Evolutionary conservation across 2,888 invertebrate species (phyloP), one percentile per base, ranked within the genome.

Genomic region (Spatulosminthurus flaviceps): DNA sequence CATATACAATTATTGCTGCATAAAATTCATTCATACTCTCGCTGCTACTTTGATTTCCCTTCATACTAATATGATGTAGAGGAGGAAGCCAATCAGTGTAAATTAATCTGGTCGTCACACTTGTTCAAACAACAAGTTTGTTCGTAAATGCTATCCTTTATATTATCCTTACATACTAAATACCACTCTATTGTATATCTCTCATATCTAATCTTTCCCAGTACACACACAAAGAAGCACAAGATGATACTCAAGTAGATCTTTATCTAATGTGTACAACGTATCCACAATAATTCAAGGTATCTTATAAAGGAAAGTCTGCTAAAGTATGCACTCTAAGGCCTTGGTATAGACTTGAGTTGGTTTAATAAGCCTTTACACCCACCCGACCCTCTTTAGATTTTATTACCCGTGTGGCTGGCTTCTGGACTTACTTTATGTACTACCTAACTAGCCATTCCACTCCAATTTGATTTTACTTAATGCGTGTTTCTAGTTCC

Each of bases 31-130:
- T 51, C 51, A 51, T 51, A 7, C 9, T 34, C 34, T 34, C 9
- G 41, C 13, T 41, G 2, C 51, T 51, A 4, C 51, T 51, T 19
- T 51, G 51, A 51, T 51, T 51, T 51, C 51, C n/a, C 51, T 51
- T 51, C 5, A 51, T 51, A 51, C 51, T 51, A 51, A 51, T 51
- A 51, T 51, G 51, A 51, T 51, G 51, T 51, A 19, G n/a, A 74
- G 64, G 70, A 67, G 74, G 51, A 71, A 24, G 51, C 78, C 81
- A 81, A 81, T 81, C 79, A 79, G 79, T 79, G 79, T 77, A 79
- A 79, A 80, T 81, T 81, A 81, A 79, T 79, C 79, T 72, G 22
- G 26, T 43, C 43, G 24, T 72, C 21, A 72, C n/a, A n/a, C 43
- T 72, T 72, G 51, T n/a, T 51, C 51, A 51, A 51, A 51, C 51